Evolutionary conservation across 2,797 vertebrate species (phyloP).

Genomic region (Crenichthys baileyi): DNA sequence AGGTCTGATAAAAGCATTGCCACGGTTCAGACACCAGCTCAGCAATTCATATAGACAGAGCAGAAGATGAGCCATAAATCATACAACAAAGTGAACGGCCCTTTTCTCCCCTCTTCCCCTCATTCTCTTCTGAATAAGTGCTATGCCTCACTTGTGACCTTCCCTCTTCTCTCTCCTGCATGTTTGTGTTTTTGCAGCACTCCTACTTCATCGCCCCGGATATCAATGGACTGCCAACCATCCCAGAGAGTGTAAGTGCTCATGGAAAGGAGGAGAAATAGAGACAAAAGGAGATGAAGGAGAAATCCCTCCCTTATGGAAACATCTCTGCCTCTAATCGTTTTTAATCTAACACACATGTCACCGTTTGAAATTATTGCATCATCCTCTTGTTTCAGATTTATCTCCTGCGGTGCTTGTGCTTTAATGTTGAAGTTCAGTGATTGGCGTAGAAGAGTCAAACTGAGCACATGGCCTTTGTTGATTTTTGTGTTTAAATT

Average conservation of each 20-base stretch:
- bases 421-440: conserved; percentile 63
- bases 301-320: conserved; percentile 57
- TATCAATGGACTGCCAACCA: conserved; percentile 94
- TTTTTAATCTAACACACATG: conserved; percentile 73
- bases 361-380: conserved; percentile 77
- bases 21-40: conserved; percentile 78
- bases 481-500: conserved; percentile 49
- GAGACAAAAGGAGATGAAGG: conserved; percentile 52
- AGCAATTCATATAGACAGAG: conserved; percentile 81
- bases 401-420: conserved; percentile 60
- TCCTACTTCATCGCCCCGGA: conserved; percentile 97
- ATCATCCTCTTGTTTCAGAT: conserved; percentile 69
- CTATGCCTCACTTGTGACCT: conserved; percentile 73
- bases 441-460: conserved; percentile 48
- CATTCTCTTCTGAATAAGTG: conserved; percentile 68
- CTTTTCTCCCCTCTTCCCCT: conserved; percentile 43
- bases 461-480: conserved; percentile 45
- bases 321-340: conserved; percentile 70
- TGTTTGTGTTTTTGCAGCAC: conserved; percentile 85
- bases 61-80: conserved; percentile 80
- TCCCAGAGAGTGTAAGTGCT: conserved; percentile 97
- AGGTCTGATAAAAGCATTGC: conserved; percentile 76
- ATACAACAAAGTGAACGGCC: conserved; percentile 78
- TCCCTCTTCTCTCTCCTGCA: conserved; percentile 65
- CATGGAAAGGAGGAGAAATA: conserved; percentile 47